Conservation (phyloP, 1,140 invertebrate genomes). For the Agrilus planipennis region DNA sequence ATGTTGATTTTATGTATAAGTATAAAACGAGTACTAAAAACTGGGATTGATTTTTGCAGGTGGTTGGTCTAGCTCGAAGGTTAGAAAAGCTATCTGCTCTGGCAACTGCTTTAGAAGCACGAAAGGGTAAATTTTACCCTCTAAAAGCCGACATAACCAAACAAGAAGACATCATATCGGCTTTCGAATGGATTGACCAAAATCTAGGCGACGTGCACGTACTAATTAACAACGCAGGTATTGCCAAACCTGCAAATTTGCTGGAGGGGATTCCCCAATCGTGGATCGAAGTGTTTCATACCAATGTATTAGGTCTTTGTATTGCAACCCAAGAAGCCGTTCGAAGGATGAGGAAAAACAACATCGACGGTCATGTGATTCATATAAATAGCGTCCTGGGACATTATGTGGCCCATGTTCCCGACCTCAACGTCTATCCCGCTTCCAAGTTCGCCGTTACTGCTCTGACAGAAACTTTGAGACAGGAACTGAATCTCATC, state of each 20-base stretch:
- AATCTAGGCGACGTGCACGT: neutral
- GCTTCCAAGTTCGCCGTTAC: slow-evolving; percentile 47
- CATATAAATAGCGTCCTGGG: slow-evolving; percentile 34
- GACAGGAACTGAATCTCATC: slow-evolving; percentile 36
- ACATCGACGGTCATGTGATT: neutral
- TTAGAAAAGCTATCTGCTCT: too few species aligned
- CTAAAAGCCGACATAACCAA: too few species aligned
- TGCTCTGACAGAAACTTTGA: slow-evolving; percentile 45
- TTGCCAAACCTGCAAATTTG: neutral
- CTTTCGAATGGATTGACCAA: neutral
- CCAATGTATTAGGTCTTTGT: neutral
- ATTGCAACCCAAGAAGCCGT: neutral
- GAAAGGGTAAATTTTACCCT: too few species aligned
- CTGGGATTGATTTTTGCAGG: too few species aligned
- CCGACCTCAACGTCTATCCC: slow-evolving; percentile 40
- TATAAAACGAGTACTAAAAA: too few species aligned
- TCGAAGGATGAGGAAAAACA: neutral
- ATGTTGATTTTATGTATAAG: too few species aligned
- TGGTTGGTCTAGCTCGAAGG: too few species aligned
- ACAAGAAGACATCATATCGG: too few species aligned
- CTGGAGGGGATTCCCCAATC: neutral
- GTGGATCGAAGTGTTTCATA: neutral
- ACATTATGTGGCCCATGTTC: slow-evolving; percentile 27
- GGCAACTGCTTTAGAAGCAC: too few species aligned
- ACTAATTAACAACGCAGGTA: neutral